phyloP scores from a whole-genome alignment of 2,888 invertebrate species.

The Scaptomyza reducta region DNA sequence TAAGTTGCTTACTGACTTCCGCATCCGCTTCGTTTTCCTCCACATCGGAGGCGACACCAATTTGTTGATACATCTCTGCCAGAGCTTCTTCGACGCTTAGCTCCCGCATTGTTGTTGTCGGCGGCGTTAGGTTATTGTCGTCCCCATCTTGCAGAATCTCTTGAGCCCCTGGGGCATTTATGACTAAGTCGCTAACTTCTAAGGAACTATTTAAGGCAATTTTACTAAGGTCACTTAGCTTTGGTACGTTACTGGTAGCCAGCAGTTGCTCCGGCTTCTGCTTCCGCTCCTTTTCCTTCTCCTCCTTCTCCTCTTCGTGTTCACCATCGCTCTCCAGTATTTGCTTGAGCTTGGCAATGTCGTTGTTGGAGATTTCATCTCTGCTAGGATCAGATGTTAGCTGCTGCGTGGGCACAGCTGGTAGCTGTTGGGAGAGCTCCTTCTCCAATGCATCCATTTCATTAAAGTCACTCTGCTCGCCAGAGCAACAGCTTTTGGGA shows the following conservation, averaged over 20 bases:
- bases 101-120: conserved; percentile 53
- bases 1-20: conserved; percentile 32
- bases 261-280: conserved; percentile 1
- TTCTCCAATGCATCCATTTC: conserved; percentile 78
- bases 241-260: conserved; percentile 75
- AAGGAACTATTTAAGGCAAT: conserved; percentile 84
- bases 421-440: conserved; percentile 69
- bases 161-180: conserved; percentile 40
- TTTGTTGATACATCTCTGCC: conserved; percentile 82
- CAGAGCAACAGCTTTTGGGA: conserved; percentile 48
- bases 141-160: conserved; percentile 4
- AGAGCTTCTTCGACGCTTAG: conserved; percentile 81
- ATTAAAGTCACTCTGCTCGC: conserved; percentile 72
- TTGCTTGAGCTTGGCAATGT: conserved; percentile 80
- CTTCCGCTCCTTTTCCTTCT: not conserved
- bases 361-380: conserved; percentile 50
- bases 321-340: conserved; percentile 78
- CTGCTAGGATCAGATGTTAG: not conserved
- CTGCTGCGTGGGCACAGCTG: conserved; percentile 4
- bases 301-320: conserved; percentile 16
- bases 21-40: conserved; percentile 60
- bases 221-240: conserved; percentile 85
- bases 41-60: conserved; percentile 76
- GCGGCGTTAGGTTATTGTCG: not conserved
- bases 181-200: conserved; percentile 60